Percentiles rank a stretch among this genome's conserved stretches.
These are phyloP conservation scores for Pteronura brasiliensis DNA, from an alignment of 2,113 vertebrate species.

Conservation along the genomic window DNA sequence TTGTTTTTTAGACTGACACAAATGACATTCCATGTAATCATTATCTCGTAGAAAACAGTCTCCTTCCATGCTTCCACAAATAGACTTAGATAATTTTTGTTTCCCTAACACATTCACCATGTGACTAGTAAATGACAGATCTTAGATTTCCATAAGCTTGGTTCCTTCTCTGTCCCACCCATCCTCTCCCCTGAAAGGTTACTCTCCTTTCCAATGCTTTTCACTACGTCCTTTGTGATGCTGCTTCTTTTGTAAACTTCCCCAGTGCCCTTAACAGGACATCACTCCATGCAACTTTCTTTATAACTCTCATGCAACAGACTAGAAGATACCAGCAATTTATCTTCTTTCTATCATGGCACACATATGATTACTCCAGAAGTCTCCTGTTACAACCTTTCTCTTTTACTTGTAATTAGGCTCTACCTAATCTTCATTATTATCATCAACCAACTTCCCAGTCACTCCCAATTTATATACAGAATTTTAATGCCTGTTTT, in stretches of 20 bases:
- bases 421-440: background rate
- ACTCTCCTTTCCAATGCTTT: background rate
- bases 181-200: background rate
- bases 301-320: background rate
- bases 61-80: background rate
- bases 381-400: background rate
- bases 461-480: background rate
- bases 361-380: background rate
- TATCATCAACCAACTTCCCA: background rate
- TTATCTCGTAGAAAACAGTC: background rate
- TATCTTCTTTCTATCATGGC: background rate
- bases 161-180: background rate
- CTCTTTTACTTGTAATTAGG: background rate
- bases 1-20: slow-evolving; percentile 2
- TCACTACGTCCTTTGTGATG: background rate
- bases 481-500: background rate
- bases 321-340: background rate
- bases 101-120: background rate
- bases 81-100: background rate
- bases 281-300: background rate
- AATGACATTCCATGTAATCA: background rate
- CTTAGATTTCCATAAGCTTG: background rate
- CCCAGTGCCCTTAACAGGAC: background rate
- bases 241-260: slow-evolving; percentile 31
- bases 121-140: background rate